Percentiles rank a stretch among this genome's conserved stretches.
Evolutionary conservation across 2,888 invertebrate genomes (phyloP).

Genomic region (Muscina levida): DNA sequence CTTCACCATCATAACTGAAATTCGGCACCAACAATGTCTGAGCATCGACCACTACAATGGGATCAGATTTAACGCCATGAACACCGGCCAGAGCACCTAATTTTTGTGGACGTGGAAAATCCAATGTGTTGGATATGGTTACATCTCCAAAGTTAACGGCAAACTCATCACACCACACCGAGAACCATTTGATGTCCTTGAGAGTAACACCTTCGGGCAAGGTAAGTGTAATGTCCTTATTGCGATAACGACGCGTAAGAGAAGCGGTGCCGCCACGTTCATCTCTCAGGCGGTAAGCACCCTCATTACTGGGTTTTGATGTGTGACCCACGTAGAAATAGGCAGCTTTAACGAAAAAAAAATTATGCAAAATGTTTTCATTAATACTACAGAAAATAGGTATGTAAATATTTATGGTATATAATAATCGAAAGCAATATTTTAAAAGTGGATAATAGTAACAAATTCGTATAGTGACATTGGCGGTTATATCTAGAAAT

Average conservation of each 20-base stretch:
- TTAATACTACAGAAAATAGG: too few species aligned
- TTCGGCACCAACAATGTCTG: constrained; percentile 94
- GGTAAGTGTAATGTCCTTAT: constrained; percentile 90
- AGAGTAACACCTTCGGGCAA: constrained; percentile 93
- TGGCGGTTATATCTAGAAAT: too few species aligned
- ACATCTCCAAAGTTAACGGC: constrained; percentile 95
- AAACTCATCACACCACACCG: constrained; percentile 95
- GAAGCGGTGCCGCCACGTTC: constrained; percentile 90
- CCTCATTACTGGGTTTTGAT: constrained; percentile 84
- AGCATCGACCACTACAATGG: constrained; percentile 93
- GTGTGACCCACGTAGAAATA: constrained; percentile 93
- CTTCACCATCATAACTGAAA: constrained; percentile 95
- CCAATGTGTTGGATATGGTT: constrained; percentile 87
- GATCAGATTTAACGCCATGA: constrained; percentile 91
- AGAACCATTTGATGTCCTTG: constrained; percentile 91
- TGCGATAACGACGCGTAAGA: constrained; percentile 87
- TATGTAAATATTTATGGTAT: background rate
- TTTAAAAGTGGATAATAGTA: too few species aligned
- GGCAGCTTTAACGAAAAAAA: constrained; percentile 84
- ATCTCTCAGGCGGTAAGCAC: constrained; percentile 87
- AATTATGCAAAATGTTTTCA: background rate
- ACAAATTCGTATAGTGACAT: too few species aligned
- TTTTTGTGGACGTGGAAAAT: constrained; percentile 91
- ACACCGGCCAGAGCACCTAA: constrained; percentile 88
- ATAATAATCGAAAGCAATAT: background rate